These are phyloP conservation scores for Sycophila sp. DNA, from an alignment of 1,140 invertebrate species.

Conservation along the genomic window DNA sequence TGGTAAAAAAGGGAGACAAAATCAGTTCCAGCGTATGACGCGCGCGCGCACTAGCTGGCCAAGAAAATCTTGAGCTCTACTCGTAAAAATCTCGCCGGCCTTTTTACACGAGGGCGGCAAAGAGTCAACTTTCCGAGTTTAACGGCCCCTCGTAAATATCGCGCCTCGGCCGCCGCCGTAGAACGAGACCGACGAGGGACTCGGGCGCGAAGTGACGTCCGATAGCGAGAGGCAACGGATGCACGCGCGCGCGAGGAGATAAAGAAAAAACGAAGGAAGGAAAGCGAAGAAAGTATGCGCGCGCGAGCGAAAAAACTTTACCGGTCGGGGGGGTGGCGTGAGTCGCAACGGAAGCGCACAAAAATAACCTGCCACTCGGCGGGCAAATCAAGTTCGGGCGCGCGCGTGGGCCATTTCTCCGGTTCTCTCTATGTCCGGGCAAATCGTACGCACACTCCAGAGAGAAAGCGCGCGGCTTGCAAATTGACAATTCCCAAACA, in stretches of 20 bases:
- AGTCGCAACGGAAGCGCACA: constrained; percentile 8
- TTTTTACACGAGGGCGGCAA: neutral
- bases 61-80: neutral
- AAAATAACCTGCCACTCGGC: constrained; percentile 52
- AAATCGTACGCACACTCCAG: too few species aligned
- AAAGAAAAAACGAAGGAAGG: neutral
- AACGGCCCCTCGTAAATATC: constrained; percentile 29
- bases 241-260: neutral
- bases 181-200: too few species aligned
- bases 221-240: neutral
- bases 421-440: neutral
- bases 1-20: neutral
- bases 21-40: neutral
- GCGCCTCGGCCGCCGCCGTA: too few species aligned
- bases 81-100: neutral
- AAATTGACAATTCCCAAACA: constrained; percentile 29
- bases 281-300: neutral
- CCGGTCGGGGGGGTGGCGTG: neutral
- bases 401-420: constrained; percentile 29
- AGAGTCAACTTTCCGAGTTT: constrained; percentile 13
- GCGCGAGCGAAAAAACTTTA: neutral
- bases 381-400: constrained; percentile 46
- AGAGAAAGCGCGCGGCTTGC: constrained; percentile 17
- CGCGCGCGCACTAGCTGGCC: too few species aligned
- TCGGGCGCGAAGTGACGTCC: too few species aligned